Conservation (phyloP, 2,888 invertebrate species). For the Calameuta idolon region DNA sequence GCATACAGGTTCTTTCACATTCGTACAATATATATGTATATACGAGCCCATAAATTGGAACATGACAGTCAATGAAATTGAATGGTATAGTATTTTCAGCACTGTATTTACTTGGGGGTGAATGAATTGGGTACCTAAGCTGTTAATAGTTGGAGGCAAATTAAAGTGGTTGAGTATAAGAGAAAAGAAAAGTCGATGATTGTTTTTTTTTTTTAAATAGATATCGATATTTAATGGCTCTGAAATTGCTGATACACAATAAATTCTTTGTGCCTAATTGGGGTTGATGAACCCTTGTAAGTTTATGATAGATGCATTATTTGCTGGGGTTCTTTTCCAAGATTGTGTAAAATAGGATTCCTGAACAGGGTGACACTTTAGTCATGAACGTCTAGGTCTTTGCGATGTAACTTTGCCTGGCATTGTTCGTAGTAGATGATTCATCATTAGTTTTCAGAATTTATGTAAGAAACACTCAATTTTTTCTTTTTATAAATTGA, state of each 20-base stretch:
- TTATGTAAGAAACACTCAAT: background rate
- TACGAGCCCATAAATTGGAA: background rate
- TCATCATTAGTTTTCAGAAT: background rate
- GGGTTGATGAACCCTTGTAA: background rate
- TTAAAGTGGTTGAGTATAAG: no score
- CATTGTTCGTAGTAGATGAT: background rate
- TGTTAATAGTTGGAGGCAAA: background rate
- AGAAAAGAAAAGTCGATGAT: background rate
- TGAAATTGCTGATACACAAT: background rate
- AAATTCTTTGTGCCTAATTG: background rate
- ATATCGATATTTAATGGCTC: background rate
- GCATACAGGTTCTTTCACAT: background rate
- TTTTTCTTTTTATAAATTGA: background rate
- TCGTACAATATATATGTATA: background rate
- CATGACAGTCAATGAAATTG: background rate
- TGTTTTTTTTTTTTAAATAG: background rate
- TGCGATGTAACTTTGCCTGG: background rate
- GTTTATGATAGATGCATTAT: background rate
- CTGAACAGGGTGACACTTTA: background rate
- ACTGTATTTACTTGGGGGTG: background rate
- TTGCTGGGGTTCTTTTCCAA: background rate
- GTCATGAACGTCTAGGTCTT: background rate
- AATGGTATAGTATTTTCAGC: background rate
- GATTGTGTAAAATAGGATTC: background rate
- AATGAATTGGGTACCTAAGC: background rate